These are phyloP conservation scores for Garra rufa DNA, from an alignment of 2,113 vertebrate genomes.

Conservation along the genomic window DNA sequence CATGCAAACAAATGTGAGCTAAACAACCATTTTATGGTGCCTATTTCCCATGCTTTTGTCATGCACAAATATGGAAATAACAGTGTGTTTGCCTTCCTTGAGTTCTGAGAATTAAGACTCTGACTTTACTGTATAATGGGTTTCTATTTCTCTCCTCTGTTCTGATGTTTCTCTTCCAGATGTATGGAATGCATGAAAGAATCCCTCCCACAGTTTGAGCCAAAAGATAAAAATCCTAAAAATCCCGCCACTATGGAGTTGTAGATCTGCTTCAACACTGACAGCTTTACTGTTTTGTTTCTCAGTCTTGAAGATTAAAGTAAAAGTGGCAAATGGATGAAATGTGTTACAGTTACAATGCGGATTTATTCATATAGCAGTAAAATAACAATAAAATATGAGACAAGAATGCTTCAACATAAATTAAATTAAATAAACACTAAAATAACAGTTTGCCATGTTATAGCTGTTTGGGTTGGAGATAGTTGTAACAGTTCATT, in stretches of 20 bases:
- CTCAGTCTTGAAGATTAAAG: not conserved
- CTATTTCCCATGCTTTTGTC: not conserved
- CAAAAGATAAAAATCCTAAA: conserved; percentile 27
- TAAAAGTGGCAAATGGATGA: not conserved
- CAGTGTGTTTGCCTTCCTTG: not conserved
- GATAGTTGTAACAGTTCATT: no score
- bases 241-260: not conserved
- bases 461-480: no score
- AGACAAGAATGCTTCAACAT: no score
- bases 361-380: no score
- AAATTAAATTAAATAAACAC: no score
- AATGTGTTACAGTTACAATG: not conserved
- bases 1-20: not conserved
- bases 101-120: conserved; percentile 34
- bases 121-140: not conserved
- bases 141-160: conserved; percentile 26
- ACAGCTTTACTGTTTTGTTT: not conserved
- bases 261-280: not conserved
- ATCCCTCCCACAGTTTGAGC: conserved; percentile 39
- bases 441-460: no score
- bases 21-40: not conserved
- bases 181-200: conserved; percentile 40
- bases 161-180: conserved; percentile 16
- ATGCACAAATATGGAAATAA: conserved; percentile 3
- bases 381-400: no score